A percentile compares a stretch with the other conserved stretches of the same genome.
Conservation (phyloP, 2,797 vertebrate species). For the Trematomus bernacchii region DNA sequence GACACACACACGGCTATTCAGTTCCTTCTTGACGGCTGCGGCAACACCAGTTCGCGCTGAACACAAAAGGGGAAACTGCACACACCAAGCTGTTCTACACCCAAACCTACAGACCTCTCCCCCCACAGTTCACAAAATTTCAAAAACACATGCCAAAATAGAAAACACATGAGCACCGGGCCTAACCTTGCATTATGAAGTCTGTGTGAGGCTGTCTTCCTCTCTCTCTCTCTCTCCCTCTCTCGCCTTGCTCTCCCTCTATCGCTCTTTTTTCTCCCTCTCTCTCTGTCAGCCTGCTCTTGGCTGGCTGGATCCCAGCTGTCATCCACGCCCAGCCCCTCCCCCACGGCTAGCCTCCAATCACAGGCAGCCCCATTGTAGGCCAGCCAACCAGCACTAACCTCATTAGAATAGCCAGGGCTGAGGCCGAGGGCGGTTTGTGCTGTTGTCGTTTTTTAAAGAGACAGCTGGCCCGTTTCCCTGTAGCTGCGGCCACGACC, state of each 20-base stretch:
- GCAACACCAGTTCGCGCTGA: slow-evolving; percentile 63
- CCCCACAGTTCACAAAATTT: slow-evolving; percentile 66
- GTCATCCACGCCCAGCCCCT: slow-evolving; percentile 86
- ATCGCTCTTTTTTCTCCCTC: slow-evolving; percentile 71
- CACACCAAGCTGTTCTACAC: slow-evolving; percentile 71
- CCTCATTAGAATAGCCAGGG: slow-evolving; percentile 83
- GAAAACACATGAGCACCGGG: slow-evolving; percentile 77
- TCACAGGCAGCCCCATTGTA: slow-evolving; percentile 71
- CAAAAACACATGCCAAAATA: slow-evolving; percentile 67
- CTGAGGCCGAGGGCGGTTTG: slow-evolving; percentile 72
- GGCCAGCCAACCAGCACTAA: slow-evolving; percentile 85
- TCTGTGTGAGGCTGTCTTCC: slow-evolving; percentile 86
- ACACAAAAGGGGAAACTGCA: slow-evolving; percentile 71
- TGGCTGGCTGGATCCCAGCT: slow-evolving; percentile 87
- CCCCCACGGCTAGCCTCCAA: slow-evolving; percentile 80
- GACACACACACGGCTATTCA: slow-evolving; percentile 76
- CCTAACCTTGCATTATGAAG: slow-evolving; percentile 90
- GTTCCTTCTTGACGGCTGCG: slow-evolving; percentile 78
- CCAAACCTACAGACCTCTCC: slow-evolving; percentile 64
- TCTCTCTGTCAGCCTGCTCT: slow-evolving; percentile 85
- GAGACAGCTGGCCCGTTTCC: slow-evolving; percentile 85
- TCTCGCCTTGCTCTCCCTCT: slow-evolving; percentile 76
- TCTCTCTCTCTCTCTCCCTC: slow-evolving; percentile 66
- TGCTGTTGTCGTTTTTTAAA: slow-evolving; percentile 88
- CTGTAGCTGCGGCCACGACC: slow-evolving; percentile 75